phyloP scores from a whole-genome alignment of 2,797 vertebrate genomes.

The Mus caroli region DNA sequence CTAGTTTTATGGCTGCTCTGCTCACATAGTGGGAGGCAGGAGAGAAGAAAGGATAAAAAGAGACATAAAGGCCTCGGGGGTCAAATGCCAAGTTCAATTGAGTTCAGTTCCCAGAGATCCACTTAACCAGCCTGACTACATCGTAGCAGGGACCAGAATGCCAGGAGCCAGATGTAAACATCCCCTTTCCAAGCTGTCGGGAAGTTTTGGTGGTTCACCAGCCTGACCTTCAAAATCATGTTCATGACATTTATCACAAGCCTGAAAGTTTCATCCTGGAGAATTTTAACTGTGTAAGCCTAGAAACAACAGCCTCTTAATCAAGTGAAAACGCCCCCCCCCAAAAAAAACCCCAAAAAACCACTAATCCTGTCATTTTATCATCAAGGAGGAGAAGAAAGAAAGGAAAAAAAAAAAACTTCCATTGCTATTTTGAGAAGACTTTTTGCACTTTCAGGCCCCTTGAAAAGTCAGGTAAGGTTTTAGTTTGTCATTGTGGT shows the following conservation, averaged over 20 bases:
- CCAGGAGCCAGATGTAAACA: slow-evolving; percentile 74
- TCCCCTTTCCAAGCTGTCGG: slow-evolving; percentile 57
- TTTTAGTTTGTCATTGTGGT: slow-evolving; percentile 55
- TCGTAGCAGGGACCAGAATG: background rate
- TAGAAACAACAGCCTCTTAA: slow-evolving; percentile 68
- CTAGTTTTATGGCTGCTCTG: slow-evolving; percentile 68
- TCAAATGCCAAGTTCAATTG: slow-evolving; percentile 65
- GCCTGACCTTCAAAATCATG: slow-evolving; percentile 75
- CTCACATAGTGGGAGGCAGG: slow-evolving; percentile 70
- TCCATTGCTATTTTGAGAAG: slow-evolving; percentile 14
- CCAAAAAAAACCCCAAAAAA: background rate
- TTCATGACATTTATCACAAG: slow-evolving; percentile 71
- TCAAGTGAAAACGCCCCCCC: slow-evolving; percentile 61
- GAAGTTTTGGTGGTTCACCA: slow-evolving; percentile 76
- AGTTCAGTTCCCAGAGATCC: slow-evolving; percentile 59
- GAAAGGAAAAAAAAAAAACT: background rate
- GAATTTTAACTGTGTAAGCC: slow-evolving; percentile 66
- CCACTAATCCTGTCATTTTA: slow-evolving; percentile 38
- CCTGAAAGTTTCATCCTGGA: slow-evolving; percentile 55
- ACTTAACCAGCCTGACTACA: slow-evolving; percentile 63
- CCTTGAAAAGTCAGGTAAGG: background rate
- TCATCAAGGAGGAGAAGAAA: background rate
- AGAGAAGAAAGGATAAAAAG: slow-evolving; percentile 67
- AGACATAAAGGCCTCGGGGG: slow-evolving; percentile 67
- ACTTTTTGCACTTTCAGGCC: too few species aligned